Evolutionary conservation across 2,797 vertebrate genomes (phyloP).

Genomic region (Triplophysa yarkandensis): DNA sequence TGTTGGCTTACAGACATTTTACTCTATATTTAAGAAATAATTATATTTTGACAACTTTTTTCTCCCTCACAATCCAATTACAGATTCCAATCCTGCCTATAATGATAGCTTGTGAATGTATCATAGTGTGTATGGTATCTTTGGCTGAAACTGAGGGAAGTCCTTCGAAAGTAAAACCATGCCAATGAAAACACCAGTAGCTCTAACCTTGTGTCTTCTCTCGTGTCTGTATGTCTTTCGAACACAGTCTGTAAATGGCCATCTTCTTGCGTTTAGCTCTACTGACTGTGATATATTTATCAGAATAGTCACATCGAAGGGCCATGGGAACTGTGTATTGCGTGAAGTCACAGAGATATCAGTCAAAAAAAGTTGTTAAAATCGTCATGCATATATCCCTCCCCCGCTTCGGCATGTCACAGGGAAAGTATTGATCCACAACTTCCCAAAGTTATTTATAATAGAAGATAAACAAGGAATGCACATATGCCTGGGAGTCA

Average conservation of each 20-base stretch:
- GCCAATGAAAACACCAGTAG: slow-evolving; percentile 74
- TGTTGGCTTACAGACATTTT: slow-evolving; percentile 64
- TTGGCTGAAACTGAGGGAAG: slow-evolving; percentile 77
- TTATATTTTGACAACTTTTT: slow-evolving; percentile 82
- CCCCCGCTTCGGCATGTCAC: slow-evolving; percentile 51
- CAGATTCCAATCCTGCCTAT: slow-evolving; percentile 74
- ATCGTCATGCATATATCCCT: slow-evolving; percentile 69
- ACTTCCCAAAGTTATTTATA: slow-evolving; percentile 83
- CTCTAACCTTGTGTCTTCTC: slow-evolving; percentile 66
- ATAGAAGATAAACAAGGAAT: slow-evolving; percentile 78
- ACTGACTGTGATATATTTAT: slow-evolving; percentile 63
- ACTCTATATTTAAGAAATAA: slow-evolving; percentile 74
- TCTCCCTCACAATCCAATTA: slow-evolving; percentile 72
- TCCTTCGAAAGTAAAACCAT: slow-evolving; percentile 67
- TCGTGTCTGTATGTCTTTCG: slow-evolving; percentile 52
- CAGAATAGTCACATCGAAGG: slow-evolving; percentile 48
- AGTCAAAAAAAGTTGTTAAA: slow-evolving; percentile 69
- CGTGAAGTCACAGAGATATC: slow-evolving; percentile 69
- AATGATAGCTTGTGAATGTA: slow-evolving; percentile 80
- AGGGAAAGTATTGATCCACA: slow-evolving; percentile 79
- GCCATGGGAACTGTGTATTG: slow-evolving; percentile 74
- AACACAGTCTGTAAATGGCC: slow-evolving; percentile 35
- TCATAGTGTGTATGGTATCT: slow-evolving; percentile 77
- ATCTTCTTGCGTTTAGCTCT: slow-evolving; percentile 31
- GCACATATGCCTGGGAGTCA: slow-evolving; percentile 73